Percentiles rank a stretch among this genome's conserved stretches.
phyloP scores from a whole-genome alignment of 1,140 invertebrate genomes.

The Pentalonia nigronervosa region DNA sequence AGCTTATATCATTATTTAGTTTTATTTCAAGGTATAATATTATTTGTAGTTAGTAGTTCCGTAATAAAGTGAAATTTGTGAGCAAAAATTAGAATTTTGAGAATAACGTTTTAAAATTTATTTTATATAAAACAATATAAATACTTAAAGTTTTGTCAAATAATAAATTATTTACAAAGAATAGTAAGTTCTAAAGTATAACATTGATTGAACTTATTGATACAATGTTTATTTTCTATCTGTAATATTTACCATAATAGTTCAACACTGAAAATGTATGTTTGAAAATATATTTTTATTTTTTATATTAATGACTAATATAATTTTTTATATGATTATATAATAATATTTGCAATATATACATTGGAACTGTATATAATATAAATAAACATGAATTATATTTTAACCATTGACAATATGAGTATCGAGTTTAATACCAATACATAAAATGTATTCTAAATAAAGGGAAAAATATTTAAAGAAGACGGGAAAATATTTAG shows the following conservation, averaged over 20 bases:
- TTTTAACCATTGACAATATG: background rate
- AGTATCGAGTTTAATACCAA: background rate
- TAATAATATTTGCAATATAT: background rate
- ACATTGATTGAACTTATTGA: background rate
- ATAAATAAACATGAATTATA: background rate
- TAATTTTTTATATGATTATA: background rate
- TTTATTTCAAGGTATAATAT: background rate
- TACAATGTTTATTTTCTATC: background rate
- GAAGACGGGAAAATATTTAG: background rate
- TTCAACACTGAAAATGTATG: background rate
- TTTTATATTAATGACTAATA: background rate
- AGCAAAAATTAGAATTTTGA: conserved; percentile 6
- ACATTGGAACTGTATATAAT: background rate
- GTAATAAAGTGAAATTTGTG: background rate
- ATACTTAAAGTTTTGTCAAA: background rate
- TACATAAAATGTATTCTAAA: background rate
- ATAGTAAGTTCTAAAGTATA: background rate
- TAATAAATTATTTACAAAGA: background rate
- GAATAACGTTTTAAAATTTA: background rate
- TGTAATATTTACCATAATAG: background rate
- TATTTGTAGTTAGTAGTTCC: background rate
- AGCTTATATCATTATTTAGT: background rate
- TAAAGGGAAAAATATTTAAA: background rate
- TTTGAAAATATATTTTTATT: background rate
- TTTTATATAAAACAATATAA: background rate